Evolutionary conservation across 2,113 vertebrate species (phyloP).

Genomic region (Sander lucioperca): DNA sequence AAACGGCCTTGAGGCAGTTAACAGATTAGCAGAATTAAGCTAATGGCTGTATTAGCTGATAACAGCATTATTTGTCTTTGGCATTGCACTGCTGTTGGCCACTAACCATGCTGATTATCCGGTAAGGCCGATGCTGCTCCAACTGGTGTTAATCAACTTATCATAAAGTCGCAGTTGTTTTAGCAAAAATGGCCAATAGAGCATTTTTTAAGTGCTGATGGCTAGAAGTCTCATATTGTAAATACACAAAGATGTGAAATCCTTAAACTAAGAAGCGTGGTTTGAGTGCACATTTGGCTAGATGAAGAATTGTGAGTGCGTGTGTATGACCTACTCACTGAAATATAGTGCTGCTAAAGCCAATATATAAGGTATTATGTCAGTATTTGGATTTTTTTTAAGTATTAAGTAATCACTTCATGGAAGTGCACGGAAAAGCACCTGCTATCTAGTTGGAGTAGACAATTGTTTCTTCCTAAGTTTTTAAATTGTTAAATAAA

Average conservation of each 20-base stretch:
- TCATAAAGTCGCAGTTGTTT: constrained; percentile 39
- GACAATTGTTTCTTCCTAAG: background rate
- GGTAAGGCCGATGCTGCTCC: constrained; percentile 48
- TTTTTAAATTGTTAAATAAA: constrained; percentile 21
- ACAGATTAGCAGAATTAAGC: constrained; percentile 33
- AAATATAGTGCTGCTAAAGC: constrained; percentile 72
- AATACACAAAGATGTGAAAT: constrained; percentile 49
- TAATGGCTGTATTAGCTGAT: constrained; percentile 33
- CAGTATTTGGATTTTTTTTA: constrained; percentile 61
- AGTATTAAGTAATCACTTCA: constrained; percentile 54
- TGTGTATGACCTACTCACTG: constrained; percentile 32
- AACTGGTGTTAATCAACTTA: constrained; percentile 34
- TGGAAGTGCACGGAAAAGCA: constrained; percentile 34
- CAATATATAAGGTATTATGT: constrained; percentile 52
- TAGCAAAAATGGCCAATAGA: constrained; percentile 9
- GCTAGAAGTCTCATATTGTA: constrained; percentile 13
- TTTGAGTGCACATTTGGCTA: constrained; percentile 28
- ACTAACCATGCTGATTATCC: constrained; percentile 12
- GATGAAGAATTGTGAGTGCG: constrained; percentile 9
- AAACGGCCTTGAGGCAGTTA: constrained; percentile 9
- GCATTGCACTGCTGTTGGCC: constrained; percentile 17
- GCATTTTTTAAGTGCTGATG: constrained; percentile 16
- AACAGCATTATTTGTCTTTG: constrained; percentile 36
- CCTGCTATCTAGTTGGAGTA: constrained; percentile 18
- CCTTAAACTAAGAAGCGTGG: constrained; percentile 3